A percentile compares a stretch with the other conserved stretches of the same genome.
Evolutionary conservation across 2,797 vertebrate genomes (phyloP).

Genomic region (Bucorvus abyssinicus): DNA sequence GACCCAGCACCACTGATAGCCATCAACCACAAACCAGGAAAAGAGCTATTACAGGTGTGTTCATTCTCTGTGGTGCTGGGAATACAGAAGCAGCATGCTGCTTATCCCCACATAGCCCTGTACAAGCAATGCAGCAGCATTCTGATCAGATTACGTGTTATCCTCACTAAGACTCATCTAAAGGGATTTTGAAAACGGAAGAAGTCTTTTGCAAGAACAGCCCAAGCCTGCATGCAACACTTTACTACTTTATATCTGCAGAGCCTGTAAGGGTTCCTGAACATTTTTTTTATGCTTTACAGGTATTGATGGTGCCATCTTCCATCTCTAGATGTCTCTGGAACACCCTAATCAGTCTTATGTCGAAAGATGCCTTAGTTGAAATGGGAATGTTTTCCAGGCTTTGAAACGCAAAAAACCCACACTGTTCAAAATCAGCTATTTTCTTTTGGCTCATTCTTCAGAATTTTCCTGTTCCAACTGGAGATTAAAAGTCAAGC

Average conservation of each 20-base stretch:
- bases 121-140: neutral
- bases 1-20: fast-evolving
- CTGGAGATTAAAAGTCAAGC: slow-evolving; percentile 49
- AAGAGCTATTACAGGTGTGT: neutral
- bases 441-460: neutral
- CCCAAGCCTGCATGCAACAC: neutral
- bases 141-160: neutral
- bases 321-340: neutral
- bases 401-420: neutral
- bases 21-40: too few species aligned
- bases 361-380: neutral
- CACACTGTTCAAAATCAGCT: neutral
- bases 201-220: neutral
- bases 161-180: neutral
- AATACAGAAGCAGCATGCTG: neutral
- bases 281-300: neutral
- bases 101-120: fast-evolving
- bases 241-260: neutral
- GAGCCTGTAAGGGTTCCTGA: neutral
- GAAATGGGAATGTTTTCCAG: neutral
- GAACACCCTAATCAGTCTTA: neutral
- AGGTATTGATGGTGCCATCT: neutral
- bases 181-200: neutral
- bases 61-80: neutral
- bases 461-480: neutral